Base-by-base conservation (phyloP, 2,797 vertebrate species). In the Falco peregrinus region DNA sequence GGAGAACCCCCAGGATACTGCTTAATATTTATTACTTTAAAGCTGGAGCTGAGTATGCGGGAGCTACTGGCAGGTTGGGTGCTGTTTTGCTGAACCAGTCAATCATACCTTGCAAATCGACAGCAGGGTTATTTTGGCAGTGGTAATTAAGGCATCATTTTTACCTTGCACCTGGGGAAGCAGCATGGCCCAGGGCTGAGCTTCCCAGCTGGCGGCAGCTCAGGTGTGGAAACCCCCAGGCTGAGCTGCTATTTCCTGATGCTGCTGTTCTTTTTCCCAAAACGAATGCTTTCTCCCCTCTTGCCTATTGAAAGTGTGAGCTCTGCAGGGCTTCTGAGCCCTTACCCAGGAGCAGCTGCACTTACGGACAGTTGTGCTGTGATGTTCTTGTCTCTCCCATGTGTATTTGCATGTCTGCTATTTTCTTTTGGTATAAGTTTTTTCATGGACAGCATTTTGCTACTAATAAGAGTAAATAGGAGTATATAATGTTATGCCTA, bases 81-180 rank as follows among this genome's bases (percentile, higher is more conserved):
- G 33, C 47, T 84, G 3, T 77, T 91, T 71, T 70, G 59, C 68
- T 70, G 63, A 86, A 53, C 41, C 51, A 45, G 51, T 90, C 35
- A 59, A 4, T 82, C 65, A 16, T 11, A 60, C 33, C 69, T 87
- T 69, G 67, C 83, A 78, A 61, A 94, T 31, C 21, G 67, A 26
- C 33, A 16, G 20, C 29, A 48, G 20, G 41, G 39, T 48, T 79
- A 47, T 79, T 93, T 69, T 80, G 84, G 59, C 74, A 79, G 61
- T 13, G 67, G 43, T 43, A 85, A 65, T 81, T 15, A 65, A 89
- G 33, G 67, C 33, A 63, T 54, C 16, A 4, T 6, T 70, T 93
- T 90, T 71, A 69, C 81, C 54, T 68, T 61, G 80, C 77, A 68
- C 78, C 81, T 73, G 74, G 60, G 50, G 28, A 85, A 90, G 61